Base-by-base conservation (phyloP, 2,888 invertebrate genomes). In the Stictocephala bisonia region DNA sequence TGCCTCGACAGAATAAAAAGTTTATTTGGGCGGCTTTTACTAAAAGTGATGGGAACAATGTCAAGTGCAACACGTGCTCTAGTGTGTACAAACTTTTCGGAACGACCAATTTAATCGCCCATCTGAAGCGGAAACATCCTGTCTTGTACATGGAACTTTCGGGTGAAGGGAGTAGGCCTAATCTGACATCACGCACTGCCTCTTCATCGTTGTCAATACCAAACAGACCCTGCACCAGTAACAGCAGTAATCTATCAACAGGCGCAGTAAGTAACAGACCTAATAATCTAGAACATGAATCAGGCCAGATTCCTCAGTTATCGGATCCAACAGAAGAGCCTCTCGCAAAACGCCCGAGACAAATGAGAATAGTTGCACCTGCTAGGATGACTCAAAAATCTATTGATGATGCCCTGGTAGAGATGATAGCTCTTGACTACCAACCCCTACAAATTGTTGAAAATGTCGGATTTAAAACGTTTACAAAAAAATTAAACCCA, bases 401-500 rank as follows among this genome's bases (percentile, higher is more conserved):
- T 3, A n/a, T 60, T 18, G 60, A 60, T 31, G 60, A 60, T 2
- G 60, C 60, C 6, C 15, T 31, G 31, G 7, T 60, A n/a, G 60
- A 60, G 60, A 31, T 60, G 60, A 29, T 60, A 18, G 35, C 31
- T 4, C 31, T 60, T 4, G 60, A 60, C 20, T 15, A 60, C 60
- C 31, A 60, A n/a, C 31, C 31, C 3, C 35, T 60, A 3, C 60
- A 60, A 18, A 60, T 60, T 6, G 60, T 60, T 20, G 60, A 60
- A 60, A 60, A 60, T 31, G n/a, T 22, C 11, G 60, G 35, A 3
- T 60, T 60, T 13, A 29, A 60, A 31, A 29, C 2, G 15, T 31
- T 29, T 29, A n/a, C 18, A 20, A 60, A 60, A n/a, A 60, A 60
- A 31, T 26, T 56, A 6, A 60, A 60, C 20, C 60, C 60, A n/a